A percentile compares a stretch with the other conserved stretches of the same genome.
phyloP scores from a whole-genome alignment of 2,797 vertebrate species.

The Thunnus albacares region DNA sequence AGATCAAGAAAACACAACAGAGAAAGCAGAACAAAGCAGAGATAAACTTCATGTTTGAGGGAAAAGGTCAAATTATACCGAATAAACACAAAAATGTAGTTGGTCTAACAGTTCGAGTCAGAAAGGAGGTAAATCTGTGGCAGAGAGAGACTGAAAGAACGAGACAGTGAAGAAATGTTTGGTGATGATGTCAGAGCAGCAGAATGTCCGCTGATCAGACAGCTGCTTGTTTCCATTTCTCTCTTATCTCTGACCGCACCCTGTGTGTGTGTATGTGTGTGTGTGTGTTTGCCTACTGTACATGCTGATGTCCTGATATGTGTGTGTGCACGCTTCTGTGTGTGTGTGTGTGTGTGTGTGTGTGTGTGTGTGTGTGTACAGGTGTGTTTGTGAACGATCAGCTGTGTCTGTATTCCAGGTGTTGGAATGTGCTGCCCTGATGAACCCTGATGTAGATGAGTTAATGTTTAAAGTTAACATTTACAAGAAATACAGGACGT shows the following conservation, averaged over 20 bases:
- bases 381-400: slow-evolving; percentile 23
- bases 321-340: slow-evolving; percentile 25
- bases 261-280: slow-evolving; percentile 35
- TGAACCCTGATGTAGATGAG: neutral
- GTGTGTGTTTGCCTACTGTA: slow-evolving; percentile 21
- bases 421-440: slow-evolving; percentile 21
- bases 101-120: neutral
- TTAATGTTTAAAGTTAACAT: slow-evolving; percentile 1
- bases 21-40: neutral
- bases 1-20: neutral
- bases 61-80: slow-evolving; percentile 7
- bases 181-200: slow-evolving; percentile 56
- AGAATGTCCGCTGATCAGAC: slow-evolving; percentile 63
- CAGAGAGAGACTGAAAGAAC: slow-evolving; percentile 30
- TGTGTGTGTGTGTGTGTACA: slow-evolving; percentile 28
- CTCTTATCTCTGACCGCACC: slow-evolving; percentile 67
- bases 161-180: slow-evolving; percentile 41
- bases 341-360: slow-evolving; percentile 25
- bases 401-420: slow-evolving; percentile 23
- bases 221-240: slow-evolving; percentile 61
- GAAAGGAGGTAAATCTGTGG: slow-evolving; percentile 17
- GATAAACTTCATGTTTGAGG: neutral
- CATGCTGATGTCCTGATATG: slow-evolving; percentile 38
- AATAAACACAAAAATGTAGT: slow-evolving; percentile 3
- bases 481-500: too few relatives aligned